Evolutionary conservation across 23 tunicate species (phyloP), one percentile per base, ranked within the genome.

Genomic region (Botrylloides violaceus): DNA sequence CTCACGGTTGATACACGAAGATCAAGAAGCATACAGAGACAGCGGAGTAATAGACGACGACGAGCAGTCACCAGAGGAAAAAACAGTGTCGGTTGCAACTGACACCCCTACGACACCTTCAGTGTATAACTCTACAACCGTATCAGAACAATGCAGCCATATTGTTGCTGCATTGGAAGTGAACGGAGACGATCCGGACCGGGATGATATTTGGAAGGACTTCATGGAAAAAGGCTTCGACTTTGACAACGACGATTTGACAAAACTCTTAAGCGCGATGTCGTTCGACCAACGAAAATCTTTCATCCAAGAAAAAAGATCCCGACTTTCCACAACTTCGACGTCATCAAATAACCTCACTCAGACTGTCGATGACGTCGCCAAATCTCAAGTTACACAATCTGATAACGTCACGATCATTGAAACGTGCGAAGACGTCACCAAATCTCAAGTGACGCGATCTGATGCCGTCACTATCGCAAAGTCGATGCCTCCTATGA

Each of bases 11-110:
- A 26, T 68, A 5, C 53, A 43, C 53, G 70, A 63, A 19, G 70
- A 63, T 34, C 70, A 63, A 33, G 74, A 68, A n/a, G 74, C 74
- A 12, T 68, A 37, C 37, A 39, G 84, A 20, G 84, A 79, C 35
- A 78, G 83, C 50, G 83, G 83, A n/a, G 65, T 79, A 38, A 79
- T 79, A 22, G 84, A 79, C 1, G 84, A 79, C 26, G 64, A 60
- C 6, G 50, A 60, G 6, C 18, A 55, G 25, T 1, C 43, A 19
- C 26, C 1, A 6, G 58, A 68, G 25, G 28, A 35, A 39, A 68
- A 35, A 43, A 35, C 30, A 24, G 30, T 39, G 1, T 31, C 33
- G 3, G 26, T 63, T 19, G 26, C 28, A 25, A 27, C n/a, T 25
- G 29, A 60, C 1, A 15, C 28, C 1, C 15, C 15, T 60, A 24